A percentile compares a stretch with the other conserved stretches of the same genome.
These are phyloP conservation scores for Sebastes iracundus DNA, from an alignment of 2,797 vertebrate genomes.

Conservation along the genomic window DNA sequence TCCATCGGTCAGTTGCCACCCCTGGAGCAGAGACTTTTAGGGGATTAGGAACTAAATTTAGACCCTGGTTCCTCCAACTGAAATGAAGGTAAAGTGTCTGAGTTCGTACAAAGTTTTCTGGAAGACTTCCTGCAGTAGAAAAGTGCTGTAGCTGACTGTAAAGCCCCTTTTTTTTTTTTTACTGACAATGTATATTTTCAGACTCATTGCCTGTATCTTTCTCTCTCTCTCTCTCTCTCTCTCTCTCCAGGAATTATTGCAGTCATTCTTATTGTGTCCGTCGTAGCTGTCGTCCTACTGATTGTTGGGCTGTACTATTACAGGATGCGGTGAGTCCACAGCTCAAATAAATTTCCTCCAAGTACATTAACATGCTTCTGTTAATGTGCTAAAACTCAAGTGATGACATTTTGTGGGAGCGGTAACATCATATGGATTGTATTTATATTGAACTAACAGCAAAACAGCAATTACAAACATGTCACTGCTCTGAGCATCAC, in stretches of 20 bases:
- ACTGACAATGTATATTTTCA: neutral
- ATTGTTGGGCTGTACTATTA: constrained; percentile 62
- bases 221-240: neutral
- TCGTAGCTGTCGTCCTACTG: constrained; percentile 40
- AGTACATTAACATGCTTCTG: neutral
- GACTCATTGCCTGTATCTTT: neutral
- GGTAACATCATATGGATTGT: neutral
- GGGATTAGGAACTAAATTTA: neutral
- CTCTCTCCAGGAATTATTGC: constrained; percentile 55
- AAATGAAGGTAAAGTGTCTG: neutral
- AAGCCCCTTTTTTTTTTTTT: neutral
- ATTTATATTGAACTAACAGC: neutral
- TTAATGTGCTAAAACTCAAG: neutral
- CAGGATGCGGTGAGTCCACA: constrained; percentile 69
- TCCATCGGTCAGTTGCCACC: neutral
- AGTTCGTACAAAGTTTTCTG: neutral
- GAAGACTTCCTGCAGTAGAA: neutral
- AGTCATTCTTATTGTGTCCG: constrained; percentile 55
- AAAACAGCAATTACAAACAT: neutral
- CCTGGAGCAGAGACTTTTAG: neutral
- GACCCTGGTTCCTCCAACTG: neutral
- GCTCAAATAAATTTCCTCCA: neutral
- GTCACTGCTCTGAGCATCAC: neutral
- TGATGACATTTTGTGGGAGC: neutral
- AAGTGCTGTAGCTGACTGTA: neutral